These are phyloP conservation scores for Pygathrix nemaeus DNA, from an alignment of 2,113 vertebrate genomes.

Conservation along the genomic window DNA sequence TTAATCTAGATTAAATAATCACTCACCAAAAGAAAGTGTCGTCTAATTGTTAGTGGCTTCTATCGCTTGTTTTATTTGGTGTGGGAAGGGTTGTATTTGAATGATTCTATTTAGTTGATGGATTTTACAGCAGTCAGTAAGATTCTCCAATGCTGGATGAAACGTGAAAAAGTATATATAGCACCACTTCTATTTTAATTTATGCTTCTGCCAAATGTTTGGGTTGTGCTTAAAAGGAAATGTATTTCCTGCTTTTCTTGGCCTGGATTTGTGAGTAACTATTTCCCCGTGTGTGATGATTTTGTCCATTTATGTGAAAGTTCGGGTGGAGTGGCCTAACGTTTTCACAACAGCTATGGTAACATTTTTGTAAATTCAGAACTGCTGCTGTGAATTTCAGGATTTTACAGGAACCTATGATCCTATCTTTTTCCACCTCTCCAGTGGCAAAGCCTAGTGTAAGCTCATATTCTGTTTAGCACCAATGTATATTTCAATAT, in stretches of 20 bases:
- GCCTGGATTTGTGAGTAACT: not conserved
- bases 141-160: not conserved
- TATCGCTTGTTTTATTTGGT: not conserved
- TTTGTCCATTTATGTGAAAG: not conserved
- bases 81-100: not conserved
- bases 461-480: not conserved
- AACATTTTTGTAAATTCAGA: not conserved
- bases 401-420: not conserved
- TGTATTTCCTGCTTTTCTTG: conserved; percentile 41
- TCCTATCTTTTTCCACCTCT: not conserved
- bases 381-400: not conserved
- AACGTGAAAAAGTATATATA: not conserved
- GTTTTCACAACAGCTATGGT: not conserved
- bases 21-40: not conserved
- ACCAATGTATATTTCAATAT: not conserved
- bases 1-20: not conserved
- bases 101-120: not conserved
- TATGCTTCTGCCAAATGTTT: conserved; percentile 18
- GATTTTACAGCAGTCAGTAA: not conserved
- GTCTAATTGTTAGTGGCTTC: not conserved
- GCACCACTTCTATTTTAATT: not conserved
- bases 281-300: not conserved
- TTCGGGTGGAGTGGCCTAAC: not conserved
- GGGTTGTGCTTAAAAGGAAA: not conserved
- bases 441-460: too few relatives aligned